Percentiles rank a stretch among this genome's conserved stretches.
Conservation (phyloP, 2,797 vertebrate genomes). For the Myripristis murdjan region DNA sequence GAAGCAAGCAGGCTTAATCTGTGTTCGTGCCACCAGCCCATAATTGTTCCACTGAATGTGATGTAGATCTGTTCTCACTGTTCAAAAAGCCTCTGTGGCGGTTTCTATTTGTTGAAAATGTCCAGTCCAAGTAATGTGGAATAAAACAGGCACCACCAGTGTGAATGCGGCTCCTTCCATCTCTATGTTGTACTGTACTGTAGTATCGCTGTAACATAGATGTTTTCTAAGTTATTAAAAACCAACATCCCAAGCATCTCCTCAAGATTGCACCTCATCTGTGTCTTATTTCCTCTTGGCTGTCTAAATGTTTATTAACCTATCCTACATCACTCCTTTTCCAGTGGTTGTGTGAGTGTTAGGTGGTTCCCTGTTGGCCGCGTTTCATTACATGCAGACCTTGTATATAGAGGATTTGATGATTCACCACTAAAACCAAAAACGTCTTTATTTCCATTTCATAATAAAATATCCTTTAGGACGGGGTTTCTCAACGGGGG, state of each 20-base stretch:
- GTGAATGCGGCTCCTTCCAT: conserved; percentile 64
- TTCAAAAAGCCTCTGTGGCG: conserved; percentile 3
- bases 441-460: too few species aligned
- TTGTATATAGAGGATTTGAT: too few species aligned
- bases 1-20: conserved; percentile 5
- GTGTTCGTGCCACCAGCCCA: conserved; percentile 26
- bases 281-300: conserved; percentile 14
- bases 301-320: too few species aligned
- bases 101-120: conserved; percentile 42
- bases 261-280: conserved; percentile 37
- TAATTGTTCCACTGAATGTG: conserved; percentile 23
- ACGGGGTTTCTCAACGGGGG: too few species aligned
- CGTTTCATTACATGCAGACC: too few species aligned
- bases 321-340: too few species aligned
- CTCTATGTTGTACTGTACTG: conserved; percentile 78
- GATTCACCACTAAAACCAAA: too few species aligned
- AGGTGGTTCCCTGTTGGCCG: too few species aligned
- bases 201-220: conserved; percentile 84
- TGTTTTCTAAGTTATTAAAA: conserved; percentile 85
- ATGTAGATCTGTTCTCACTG: conserved; percentile 14
- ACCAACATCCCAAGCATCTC: conserved; percentile 76
- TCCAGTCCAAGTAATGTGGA: conserved; percentile 41
- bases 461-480: too few species aligned
- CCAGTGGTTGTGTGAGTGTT: too few species aligned
- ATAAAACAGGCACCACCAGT: conserved; percentile 35